phyloP scores from a whole-genome alignment of 2,113 vertebrate genomes.

The Oreotrochilus melanogaster region DNA sequence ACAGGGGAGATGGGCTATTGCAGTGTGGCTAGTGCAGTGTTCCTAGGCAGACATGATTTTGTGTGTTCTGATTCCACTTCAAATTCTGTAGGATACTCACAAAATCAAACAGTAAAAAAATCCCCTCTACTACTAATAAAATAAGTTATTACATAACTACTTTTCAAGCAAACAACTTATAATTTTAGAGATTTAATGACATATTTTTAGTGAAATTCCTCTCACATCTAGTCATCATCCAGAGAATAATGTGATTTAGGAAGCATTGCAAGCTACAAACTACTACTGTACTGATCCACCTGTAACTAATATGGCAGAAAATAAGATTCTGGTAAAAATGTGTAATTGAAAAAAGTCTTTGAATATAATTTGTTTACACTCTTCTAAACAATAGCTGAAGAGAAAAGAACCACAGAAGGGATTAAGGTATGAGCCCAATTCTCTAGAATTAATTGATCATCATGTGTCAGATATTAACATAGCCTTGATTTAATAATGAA shows the following conservation, averaged over 20 bases:
- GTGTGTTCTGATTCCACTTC: not conserved
- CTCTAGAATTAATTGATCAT: not conserved
- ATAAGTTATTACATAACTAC: not conserved
- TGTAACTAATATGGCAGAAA: not conserved
- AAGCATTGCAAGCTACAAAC: not conserved
- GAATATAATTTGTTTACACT: not conserved
- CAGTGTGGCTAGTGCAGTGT: accelerated
- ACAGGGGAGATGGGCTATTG: no score
- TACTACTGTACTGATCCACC: not conserved
- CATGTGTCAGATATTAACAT: not conserved
- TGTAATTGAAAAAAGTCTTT: not conserved
- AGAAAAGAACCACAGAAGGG: not conserved
- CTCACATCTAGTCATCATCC: not conserved
- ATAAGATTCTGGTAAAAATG: not conserved
- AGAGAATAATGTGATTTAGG: not conserved
- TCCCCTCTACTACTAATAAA: not conserved
- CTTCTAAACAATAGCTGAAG: not conserved
- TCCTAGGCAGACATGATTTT: not conserved
- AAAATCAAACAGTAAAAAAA: not conserved
- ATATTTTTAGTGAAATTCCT: not conserved
- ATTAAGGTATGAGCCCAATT: not conserved
- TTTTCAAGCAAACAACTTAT: not conserved
- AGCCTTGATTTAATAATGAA: not conserved
- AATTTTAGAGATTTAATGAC: not conserved
- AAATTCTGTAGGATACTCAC: not conserved